Evolutionary conservation across 2,888 invertebrate genomes (phyloP), one percentile per base, ranked within the genome.

Genomic region (Nebria salina): DNA sequence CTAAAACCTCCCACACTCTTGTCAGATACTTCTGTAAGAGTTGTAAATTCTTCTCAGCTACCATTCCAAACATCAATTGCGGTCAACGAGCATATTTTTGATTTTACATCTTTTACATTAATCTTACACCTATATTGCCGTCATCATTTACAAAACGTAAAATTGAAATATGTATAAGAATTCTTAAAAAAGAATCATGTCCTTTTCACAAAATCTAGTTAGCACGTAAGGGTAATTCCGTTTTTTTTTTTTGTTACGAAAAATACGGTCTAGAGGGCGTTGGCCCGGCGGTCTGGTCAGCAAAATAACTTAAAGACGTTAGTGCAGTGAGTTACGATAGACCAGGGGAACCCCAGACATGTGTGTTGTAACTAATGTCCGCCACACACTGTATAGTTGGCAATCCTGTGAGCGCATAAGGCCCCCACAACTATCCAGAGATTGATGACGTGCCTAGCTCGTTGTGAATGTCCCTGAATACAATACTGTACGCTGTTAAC

Each of bases 221-320:
- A 54, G 54, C 54, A 13, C 13, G 13, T 13, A 54, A 54, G 54
- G 54, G 54, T 54, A 13, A 54, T 54, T 54, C 8, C 11, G 54
- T 54, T 54, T 54, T 54, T 54, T 54, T 54, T 54, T 54, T 54
- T 54, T 54, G 11, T 54, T 54, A 13, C 11, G 54, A 7, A 54
- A 54, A 54, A 54, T 54, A 54, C 6, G 54, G 13, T 54, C 54
- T 3, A 54, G 54, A 54, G 54, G 54, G 54, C 54, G 70, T 34
- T 70, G 70, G 70, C 70, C 70, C 70, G 70, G 34, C 73, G 73
- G 26, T 66, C 42, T 42, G 79, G 80, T 80, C 80, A 80, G 80
- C 65, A 75, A 80, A 75, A 80, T 80, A 80, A 80, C 75, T 80
- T 80, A 80, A 80, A 80, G 80, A 80, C 80, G 80, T 80, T 80